phyloP scores from a whole-genome alignment of 2,888 invertebrate genomes.

The Nowickia ferox region DNA sequence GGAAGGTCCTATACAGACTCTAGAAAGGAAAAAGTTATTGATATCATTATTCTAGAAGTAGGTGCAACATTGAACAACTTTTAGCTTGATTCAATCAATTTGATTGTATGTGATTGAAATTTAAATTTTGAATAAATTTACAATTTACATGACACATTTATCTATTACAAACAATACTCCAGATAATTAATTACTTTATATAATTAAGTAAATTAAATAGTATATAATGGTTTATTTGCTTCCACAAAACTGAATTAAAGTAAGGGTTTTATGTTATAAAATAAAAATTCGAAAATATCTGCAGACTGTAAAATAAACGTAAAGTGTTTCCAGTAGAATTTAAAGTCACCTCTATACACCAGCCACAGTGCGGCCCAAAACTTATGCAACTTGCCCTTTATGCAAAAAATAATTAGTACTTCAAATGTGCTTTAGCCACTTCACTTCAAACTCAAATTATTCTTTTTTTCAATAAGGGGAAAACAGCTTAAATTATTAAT shows the following conservation, averaged over 20 bases:
- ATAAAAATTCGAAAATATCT: background rate
- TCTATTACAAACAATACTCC: background rate
- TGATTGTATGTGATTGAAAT: no score
- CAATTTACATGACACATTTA: background rate
- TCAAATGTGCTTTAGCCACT: no score
- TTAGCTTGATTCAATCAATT: no score
- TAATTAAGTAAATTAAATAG: conserved; percentile 45
- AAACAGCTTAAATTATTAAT: no score
- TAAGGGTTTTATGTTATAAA: conserved; percentile 1
- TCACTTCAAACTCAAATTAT: no score
- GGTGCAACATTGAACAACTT: no score
- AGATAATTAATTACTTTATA: conserved; percentile 38
- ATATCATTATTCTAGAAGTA: no score
- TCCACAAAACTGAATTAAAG: conserved; percentile 22
- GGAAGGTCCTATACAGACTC: background rate
- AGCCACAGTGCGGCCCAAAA: background rate
- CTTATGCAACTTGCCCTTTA: background rate
- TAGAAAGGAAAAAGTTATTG: background rate
- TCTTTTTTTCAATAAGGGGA: no score
- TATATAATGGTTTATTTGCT: background rate
- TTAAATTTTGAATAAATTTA: background rate
- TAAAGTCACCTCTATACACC: background rate
- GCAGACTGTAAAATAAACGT: conserved; percentile 17
- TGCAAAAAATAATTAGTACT: no score
- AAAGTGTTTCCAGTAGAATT: background rate